Conservation (phyloP, 92 coral and sea anemone genomes). For the Actinernus sp. region DNA sequence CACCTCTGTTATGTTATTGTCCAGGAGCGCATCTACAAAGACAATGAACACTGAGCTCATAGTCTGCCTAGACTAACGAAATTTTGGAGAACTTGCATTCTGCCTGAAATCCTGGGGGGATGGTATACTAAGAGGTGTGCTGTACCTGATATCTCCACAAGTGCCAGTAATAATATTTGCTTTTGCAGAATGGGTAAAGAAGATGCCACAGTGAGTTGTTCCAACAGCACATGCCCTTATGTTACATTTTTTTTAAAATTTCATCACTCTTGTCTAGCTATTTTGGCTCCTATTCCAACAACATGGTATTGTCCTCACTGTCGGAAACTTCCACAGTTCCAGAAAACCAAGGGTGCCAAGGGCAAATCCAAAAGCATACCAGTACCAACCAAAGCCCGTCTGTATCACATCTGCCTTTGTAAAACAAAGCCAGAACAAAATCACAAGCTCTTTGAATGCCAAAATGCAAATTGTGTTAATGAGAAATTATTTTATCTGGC, state of each 20-base stretch:
- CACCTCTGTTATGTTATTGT: neutral
- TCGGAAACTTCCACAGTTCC: constrained; percentile 24
- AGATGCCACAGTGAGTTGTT: neutral
- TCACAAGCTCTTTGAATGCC: constrained; percentile 25
- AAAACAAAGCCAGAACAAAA: constrained; percentile 7
- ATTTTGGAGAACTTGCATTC: constrained; percentile 13
- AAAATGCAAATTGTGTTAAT: neutral
- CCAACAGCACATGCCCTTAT: constrained; percentile 3
- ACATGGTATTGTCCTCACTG: constrained; percentile 41
- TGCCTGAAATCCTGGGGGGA: neutral
- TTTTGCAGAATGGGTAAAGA: constrained; percentile 6
- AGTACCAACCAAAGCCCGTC: no score
- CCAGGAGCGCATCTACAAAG: neutral
- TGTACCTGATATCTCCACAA: neutral
- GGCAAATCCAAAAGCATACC: neutral
- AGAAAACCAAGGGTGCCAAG: constrained; percentile 1
- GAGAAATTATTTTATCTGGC: constrained; percentile 23
- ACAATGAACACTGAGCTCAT: neutral
- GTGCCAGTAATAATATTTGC: constrained; percentile 6
- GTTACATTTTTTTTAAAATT: constrained; percentile 11
- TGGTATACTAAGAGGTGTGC: constrained; percentile 1
- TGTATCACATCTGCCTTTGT: constrained; percentile 25
- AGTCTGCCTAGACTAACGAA: neutral
- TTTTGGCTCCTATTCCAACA: constrained; percentile 16
- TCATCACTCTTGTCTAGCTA: constrained; percentile 22